A percentile compares a stretch with the other conserved stretches of the same genome.
Evolutionary conservation across 2,113 vertebrate genomes (phyloP).

Genomic region (Pteronura brasiliensis): DNA sequence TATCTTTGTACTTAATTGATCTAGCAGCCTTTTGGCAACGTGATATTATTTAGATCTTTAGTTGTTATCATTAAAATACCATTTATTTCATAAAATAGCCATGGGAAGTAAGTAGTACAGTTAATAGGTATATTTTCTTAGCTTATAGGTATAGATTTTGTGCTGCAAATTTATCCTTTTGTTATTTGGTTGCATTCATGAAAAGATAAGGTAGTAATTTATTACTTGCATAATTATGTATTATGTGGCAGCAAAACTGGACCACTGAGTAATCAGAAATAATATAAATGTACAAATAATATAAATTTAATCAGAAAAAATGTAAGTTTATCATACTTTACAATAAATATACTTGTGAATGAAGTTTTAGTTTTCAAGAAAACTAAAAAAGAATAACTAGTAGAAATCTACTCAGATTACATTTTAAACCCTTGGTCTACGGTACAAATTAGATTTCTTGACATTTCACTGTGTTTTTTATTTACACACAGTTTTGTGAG

Average conservation of each 20-base stretch:
- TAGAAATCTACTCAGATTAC: background rate
- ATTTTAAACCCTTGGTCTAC: background rate
- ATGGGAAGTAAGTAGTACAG: background rate
- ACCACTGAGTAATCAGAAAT: background rate
- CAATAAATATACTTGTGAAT: background rate
- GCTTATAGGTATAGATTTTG: background rate
- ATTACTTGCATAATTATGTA: background rate
- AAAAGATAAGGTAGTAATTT: background rate
- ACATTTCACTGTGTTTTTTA: background rate
- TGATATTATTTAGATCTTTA: constrained; percentile 55
- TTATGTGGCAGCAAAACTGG: background rate
- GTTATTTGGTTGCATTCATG: background rate
- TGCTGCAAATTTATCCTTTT: background rate
- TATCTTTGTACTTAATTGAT: constrained; percentile 47
- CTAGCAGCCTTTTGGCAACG: constrained; percentile 34
- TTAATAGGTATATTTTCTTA: constrained; percentile 32
- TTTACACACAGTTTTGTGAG: background rate
- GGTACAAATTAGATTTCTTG: background rate
- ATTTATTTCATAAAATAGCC: constrained; percentile 59
- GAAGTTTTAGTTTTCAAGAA: background rate
- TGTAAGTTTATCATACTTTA: background rate
- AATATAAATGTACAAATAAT: background rate
- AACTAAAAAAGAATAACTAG: background rate
- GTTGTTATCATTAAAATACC: constrained; percentile 30
- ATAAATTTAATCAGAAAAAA: background rate